phyloP scores from a whole-genome alignment of 2,113 vertebrate genomes.

The Isurus oxyrinchus region DNA sequence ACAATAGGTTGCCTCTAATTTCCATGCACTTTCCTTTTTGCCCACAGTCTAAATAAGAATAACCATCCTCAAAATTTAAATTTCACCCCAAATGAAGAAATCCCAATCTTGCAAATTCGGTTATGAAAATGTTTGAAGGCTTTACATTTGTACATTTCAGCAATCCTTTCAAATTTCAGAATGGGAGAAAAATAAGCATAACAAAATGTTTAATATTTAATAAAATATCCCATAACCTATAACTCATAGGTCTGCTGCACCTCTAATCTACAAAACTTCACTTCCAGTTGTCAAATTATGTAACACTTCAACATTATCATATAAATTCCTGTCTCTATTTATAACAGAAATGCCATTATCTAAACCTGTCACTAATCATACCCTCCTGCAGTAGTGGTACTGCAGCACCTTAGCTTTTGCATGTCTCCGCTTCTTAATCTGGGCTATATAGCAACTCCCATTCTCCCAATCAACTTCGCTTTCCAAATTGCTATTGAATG shows the following conservation, averaged over 20 bases:
- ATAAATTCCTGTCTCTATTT: not conserved
- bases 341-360: not conserved
- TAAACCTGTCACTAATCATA: not conserved
- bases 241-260: not conserved
- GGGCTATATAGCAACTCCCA: not conserved
- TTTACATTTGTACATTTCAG: not conserved
- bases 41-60: not conserved
- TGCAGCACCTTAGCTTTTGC: not conserved
- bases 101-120: not conserved
- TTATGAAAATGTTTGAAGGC: not conserved
- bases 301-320: not conserved
- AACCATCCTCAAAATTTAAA: not conserved
- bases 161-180: not conserved
- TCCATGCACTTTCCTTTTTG: not conserved
- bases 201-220: too few relatives aligned
- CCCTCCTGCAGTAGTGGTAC: not conserved
- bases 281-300: not conserved
- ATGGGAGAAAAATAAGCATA: not conserved
- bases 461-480: not conserved
- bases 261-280: not conserved
- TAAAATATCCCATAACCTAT: not conserved
- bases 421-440: not conserved
- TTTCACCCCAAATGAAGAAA: not conserved
- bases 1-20: not conserved
- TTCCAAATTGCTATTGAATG: not conserved